Evolutionary conservation across 2,113 vertebrate species (phyloP).

Genomic region (Pogonocichla stellata): DNA sequence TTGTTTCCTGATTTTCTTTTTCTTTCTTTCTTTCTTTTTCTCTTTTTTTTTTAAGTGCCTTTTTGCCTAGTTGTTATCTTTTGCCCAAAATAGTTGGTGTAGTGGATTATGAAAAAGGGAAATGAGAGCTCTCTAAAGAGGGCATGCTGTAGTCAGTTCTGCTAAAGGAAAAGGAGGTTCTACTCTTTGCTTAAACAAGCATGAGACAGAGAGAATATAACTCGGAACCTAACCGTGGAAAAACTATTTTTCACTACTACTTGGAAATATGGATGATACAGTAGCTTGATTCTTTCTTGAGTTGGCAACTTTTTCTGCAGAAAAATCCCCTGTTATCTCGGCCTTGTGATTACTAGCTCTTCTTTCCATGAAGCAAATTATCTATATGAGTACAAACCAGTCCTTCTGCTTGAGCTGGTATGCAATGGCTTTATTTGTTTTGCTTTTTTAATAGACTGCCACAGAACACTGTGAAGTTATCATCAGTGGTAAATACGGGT

Average conservation of each 20-base stretch:
- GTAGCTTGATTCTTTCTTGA: background rate
- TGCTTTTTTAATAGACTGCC: constrained; percentile 45
- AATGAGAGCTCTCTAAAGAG: background rate
- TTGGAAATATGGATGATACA: constrained; percentile 21
- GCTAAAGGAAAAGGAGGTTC: background rate
- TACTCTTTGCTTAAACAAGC: background rate
- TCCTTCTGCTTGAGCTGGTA: constrained; percentile 36
- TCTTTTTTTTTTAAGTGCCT: background rate
- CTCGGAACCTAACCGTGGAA: background rate
- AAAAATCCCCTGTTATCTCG: constrained; percentile 41
- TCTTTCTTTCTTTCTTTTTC: background rate
- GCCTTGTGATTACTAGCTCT: constrained; percentile 44
- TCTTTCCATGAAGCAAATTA: constrained; percentile 5
- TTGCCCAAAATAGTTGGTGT: background rate
- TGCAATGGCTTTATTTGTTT: constrained; percentile 48
- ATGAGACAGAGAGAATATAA: background rate
- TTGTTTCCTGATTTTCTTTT: background rate
- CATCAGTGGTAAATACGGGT: background rate
- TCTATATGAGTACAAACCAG: constrained; percentile 19
- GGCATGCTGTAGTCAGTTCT: background rate
- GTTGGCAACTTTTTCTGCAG: constrained; percentile 26
- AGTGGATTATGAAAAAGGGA: constrained; percentile 11
- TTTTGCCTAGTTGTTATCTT: background rate
- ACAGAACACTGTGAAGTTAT: background rate
- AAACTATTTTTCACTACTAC: background rate